A percentile compares a stretch with the other conserved stretches of the same genome.
These are phyloP conservation scores for Microplitis demolitor DNA, from an alignment of 1,140 invertebrate genomes.

Conservation along the genomic window DNA sequence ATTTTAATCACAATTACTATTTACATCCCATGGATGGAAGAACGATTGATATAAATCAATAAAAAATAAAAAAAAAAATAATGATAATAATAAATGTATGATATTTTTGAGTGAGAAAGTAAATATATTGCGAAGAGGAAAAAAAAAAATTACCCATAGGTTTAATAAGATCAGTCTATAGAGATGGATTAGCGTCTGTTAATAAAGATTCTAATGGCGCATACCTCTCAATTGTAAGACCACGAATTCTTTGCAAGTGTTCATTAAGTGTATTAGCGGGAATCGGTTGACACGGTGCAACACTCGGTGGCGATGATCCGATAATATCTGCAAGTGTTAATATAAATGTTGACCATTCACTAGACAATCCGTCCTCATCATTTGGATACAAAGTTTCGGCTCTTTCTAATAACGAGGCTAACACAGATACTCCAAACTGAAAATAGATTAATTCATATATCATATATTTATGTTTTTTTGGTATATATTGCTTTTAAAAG, in stretches of 20 bases:
- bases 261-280: slow-evolving; percentile 47
- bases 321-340: slow-evolving; percentile 43
- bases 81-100: background rate
- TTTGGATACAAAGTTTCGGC: slow-evolving; percentile 46
- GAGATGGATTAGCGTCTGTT: slow-evolving; percentile 52
- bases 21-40: slow-evolving; percentile 9
- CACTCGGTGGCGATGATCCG: slow-evolving; percentile 40
- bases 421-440: slow-evolving; percentile 57
- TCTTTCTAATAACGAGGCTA: slow-evolving; percentile 52
- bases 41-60: background rate
- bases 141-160: slow-evolving; percentile 8
- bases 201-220: slow-evolving; percentile 49
- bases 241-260: slow-evolving; percentile 50
- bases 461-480: no score
- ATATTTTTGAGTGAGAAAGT: background rate
- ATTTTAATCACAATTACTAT: background rate
- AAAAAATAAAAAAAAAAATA: background rate
- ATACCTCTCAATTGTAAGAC: slow-evolving; percentile 46
- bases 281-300: slow-evolving; percentile 51
- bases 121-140: slow-evolving; percentile 19
- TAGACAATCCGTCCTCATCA: slow-evolving; percentile 32
- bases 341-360: slow-evolving; percentile 54
- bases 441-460: slow-evolving; percentile 21
- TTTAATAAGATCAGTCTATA: slow-evolving; percentile 39
- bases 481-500: no score